Percentiles rank a stretch among this genome's conserved stretches.
Evolutionary conservation across 2,113 vertebrate species (phyloP).

Genomic region (Cyphomyrus discorhynchus): DNA sequence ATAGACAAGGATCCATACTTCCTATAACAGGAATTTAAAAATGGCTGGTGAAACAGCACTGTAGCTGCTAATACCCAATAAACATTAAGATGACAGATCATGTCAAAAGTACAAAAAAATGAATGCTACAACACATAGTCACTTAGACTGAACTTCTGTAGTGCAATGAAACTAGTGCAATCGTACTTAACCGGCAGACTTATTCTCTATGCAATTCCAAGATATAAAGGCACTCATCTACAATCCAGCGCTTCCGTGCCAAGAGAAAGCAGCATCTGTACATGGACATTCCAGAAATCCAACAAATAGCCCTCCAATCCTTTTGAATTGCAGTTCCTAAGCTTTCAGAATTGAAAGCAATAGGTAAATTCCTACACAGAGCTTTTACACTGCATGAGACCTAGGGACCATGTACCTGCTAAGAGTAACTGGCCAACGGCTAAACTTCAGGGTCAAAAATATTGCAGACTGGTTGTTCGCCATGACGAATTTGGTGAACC

Average conservation of each 20-base stretch:
- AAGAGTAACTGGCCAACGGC: neutral
- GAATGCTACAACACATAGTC: constrained; percentile 13
- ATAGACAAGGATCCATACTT: constrained; percentile 53
- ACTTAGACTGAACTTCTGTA: constrained; percentile 30
- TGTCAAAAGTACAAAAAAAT: constrained; percentile 24
- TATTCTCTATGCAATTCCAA: constrained; percentile 22
- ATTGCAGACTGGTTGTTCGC: neutral
- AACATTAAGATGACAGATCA: constrained; percentile 29
- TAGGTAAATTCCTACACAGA: constrained; percentile 14
- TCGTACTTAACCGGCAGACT: constrained; percentile 12
- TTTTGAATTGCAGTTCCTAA: neutral
- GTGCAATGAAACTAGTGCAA: constrained; percentile 28
- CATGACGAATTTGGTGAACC: neutral
- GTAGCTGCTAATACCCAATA: constrained; percentile 39
- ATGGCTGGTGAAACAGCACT: constrained; percentile 31
- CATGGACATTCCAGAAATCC: neutral
- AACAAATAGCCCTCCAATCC: constrained; percentile 12
- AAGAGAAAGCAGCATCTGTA: constrained; percentile 33
- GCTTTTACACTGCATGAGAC: neutral
- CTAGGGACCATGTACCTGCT: neutral
- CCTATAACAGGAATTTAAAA: constrained; percentile 48
- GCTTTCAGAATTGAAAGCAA: constrained; percentile 28
- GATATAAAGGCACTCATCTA: constrained; percentile 36
- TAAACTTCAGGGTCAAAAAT: neutral
- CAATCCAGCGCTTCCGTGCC: constrained; percentile 19